Percentiles rank a stretch among this genome's conserved stretches.
phyloP scores from a whole-genome alignment of 2,113 vertebrate genomes.

The Tonatia bakeri region DNA sequence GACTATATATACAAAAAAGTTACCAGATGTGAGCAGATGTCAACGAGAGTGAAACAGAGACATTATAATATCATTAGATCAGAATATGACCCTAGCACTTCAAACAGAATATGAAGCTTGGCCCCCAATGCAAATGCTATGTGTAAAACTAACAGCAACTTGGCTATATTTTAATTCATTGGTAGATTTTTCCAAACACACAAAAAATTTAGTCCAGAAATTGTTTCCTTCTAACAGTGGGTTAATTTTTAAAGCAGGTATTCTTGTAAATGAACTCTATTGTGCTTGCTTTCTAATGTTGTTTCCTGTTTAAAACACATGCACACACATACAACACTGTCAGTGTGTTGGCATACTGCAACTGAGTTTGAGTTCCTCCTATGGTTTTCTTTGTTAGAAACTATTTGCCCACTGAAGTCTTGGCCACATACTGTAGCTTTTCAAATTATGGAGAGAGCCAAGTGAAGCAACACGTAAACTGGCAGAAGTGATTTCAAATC shows the following conservation, averaged over 20 bases:
- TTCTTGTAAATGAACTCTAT: slow-evolving; percentile 23
- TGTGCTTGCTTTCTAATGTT: slow-evolving; percentile 23
- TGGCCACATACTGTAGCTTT: slow-evolving; percentile 33
- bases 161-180: not conserved
- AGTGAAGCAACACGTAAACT: not conserved
- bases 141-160: not conserved
- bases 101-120: not conserved
- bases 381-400: slow-evolving; percentile 57
- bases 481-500: not conserved
- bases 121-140: not conserved
- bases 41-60: not conserved
- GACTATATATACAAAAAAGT: not conserved
- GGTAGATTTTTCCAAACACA: not conserved
- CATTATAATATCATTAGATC: not conserved
- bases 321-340: not conserved
- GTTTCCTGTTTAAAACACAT: not conserved
- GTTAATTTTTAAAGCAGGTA: slow-evolving; percentile 53
- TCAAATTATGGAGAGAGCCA: slow-evolving; percentile 27
- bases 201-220: not conserved
- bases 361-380: slow-evolving; percentile 28
- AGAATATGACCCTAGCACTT: not conserved
- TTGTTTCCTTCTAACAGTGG: not conserved
- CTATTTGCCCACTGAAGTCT: slow-evolving; percentile 47
- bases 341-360: slow-evolving; percentile 25
- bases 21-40: not conserved